Base-by-base conservation (phyloP, 2,113 vertebrate genomes). In the Plectropomus leopardus region DNA sequence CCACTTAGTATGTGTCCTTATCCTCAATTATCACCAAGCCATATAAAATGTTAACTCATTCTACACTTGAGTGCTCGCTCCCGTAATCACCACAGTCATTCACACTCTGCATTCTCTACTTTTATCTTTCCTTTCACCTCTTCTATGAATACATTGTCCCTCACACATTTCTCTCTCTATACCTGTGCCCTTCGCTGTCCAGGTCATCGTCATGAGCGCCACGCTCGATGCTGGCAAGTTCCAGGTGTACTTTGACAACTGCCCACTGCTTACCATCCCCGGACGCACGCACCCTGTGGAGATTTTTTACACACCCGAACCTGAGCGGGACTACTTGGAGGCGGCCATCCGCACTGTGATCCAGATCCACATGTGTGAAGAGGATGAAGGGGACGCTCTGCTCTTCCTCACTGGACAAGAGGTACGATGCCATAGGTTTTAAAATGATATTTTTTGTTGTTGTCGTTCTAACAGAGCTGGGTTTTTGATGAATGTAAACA, bases 201-300 rank as follows among this genome's bases (percentile, higher is more conserved):
- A 98, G 98, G 97, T 99, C 80, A 98, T 99, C 72, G 96, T 99
- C 82, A 99, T 99, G 98, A 99, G 98, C 5, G 97, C 98, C 72
- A 98, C 97, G 32, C 93, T 99, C 64, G 97, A 99, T 73, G 98
- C 98, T n/a, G 98, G 98, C 16, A 99, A 99, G 84, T 99, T 99
- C 93, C 97, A 99, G 93, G 95, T 99, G 84, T 99, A 99, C 92
- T 99, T 99, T 80, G 97, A 99, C 93, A 98, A 92, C 76, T 99
- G 98, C 86, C 98, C 98, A 11, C 96, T 99, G 80, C 93, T 99
- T 50, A 99, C 97, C 65, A 99, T 99, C 84, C 97, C 98, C 3
- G 98, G 98, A 21, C 96, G 97, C 74, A 99, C 97, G 1, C 98
- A 99, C 91, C 97, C 97, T 28, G 98, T 99, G 89, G 98, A 99